Base-by-base conservation (phyloP, 2,113 vertebrate genomes). In the Hippotragus niger region DNA sequence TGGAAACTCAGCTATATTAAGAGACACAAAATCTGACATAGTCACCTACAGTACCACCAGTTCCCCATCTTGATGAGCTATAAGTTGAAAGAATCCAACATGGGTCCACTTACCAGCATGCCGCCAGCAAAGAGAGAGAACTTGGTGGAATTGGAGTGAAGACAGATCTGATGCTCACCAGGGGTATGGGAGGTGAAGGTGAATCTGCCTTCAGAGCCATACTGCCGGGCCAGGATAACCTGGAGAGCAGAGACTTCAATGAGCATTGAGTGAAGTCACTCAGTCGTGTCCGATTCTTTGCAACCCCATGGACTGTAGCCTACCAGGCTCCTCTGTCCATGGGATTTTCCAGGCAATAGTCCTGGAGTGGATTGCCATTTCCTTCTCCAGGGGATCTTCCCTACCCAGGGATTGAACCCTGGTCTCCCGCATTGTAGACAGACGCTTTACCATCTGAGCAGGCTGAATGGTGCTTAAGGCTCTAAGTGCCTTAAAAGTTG, bases 111-210 rank as follows among this genome's bases (percentile, higher is more conserved):
- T 98, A 99, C 99, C 99, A 99, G 98, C 99, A 99, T 99, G 89
- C 99, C 99, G 81, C 99, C 99, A 40, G 99, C 99, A 94, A 99
- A 99, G n/a, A 99, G 99, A 31, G 99, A 99, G 97, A 99, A 99
- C 98, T 99, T 99, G 93, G 99, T 99, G 45, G 99, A 99, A 98
- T 99, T 99, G 84, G 99, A 99, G 98, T 99, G 99, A 83, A 99
- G 98, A 92, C 99, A 99, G 98, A 99, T 99, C 99, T 99, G 99
- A 94, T 99, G 99, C 93, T 99, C 99, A 29, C 99, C 99, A 0
- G 99, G 99, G 2, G 99, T 99, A 97, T 99, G 99, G 0, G 99
- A 99, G 0, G 99, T 99, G 96, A 99, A 99, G 91, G 99, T 99
- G 98, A 99, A 99, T 81, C 99, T 98, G 81, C 99, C 99, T 95